Conservation (phyloP, 2,113 vertebrate genomes). For the Actenoides lindsayi region DNA sequence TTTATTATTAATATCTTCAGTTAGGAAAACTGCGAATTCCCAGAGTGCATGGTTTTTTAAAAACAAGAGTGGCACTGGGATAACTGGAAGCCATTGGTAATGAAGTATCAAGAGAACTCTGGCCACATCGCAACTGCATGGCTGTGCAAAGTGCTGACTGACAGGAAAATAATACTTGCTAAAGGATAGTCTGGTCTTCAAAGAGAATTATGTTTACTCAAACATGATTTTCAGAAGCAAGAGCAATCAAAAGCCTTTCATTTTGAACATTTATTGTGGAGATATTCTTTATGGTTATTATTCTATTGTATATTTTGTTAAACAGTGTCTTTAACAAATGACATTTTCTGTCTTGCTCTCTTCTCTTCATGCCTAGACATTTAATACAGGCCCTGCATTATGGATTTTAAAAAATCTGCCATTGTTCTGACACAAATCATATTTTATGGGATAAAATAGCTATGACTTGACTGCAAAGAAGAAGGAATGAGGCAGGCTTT, state of each 20-base stretch:
- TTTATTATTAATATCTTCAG: neutral
- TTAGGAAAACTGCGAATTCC: neutral
- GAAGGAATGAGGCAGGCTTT: neutral
- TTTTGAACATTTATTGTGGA: constrained; percentile 10
- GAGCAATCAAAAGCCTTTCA: constrained; percentile 21
- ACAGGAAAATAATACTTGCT: constrained; percentile 26
- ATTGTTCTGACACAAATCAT: neutral
- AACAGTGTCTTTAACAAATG: constrained; percentile 2
- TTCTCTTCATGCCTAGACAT: neutral
- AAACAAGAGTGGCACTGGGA: neutral
- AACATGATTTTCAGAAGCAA: constrained; percentile 28
- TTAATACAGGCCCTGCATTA: neutral
- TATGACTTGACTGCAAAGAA: neutral
- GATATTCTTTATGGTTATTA: neutral
- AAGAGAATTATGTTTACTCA: constrained; percentile 38
- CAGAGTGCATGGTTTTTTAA: neutral
- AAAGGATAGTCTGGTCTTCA: neutral
- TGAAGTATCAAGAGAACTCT: neutral
- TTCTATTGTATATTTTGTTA: neutral
- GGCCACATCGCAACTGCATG: neutral
- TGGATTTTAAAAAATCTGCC: neutral
- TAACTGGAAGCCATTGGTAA: neutral
- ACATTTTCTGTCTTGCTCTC: neutral
- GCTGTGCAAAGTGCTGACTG: neutral
- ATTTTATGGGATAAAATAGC: neutral